Percentiles rank a stretch among this genome's conserved stretches.
These are phyloP conservation scores for Eupleurogrammus muticus DNA, from an alignment of 2,797 vertebrate genomes.

Conservation along the genomic window DNA sequence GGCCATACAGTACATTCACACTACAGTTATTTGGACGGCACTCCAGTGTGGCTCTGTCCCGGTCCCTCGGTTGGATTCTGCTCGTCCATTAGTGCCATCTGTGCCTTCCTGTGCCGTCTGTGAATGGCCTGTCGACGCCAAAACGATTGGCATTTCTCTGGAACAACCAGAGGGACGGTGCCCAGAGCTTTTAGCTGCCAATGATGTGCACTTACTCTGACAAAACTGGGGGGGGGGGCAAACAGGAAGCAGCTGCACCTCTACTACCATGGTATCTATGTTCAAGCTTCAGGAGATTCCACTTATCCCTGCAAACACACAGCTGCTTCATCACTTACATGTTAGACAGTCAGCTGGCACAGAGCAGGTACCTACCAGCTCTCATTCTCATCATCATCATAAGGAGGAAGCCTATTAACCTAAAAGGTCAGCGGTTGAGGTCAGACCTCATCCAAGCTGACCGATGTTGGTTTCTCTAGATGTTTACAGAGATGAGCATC, in stretches of 20 bases:
- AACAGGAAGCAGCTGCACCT: conserved; percentile 85
- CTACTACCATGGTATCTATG: conserved; percentile 46
- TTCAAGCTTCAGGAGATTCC: conserved; percentile 54
- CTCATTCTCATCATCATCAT: not conserved
- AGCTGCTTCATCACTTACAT: too few species aligned
- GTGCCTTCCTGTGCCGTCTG: conserved; percentile 97
- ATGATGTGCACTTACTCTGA: conserved; percentile 85
- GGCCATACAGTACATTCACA: conserved; percentile 82
- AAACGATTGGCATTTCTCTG: conserved; percentile 98
- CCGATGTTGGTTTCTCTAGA: too few species aligned
- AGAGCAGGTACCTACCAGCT: conserved; percentile 38
- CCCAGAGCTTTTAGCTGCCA: conserved; percentile 85
- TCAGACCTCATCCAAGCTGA: too few species aligned
- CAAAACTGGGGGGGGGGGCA: conserved; percentile 59
- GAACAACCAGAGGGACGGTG: conserved; percentile 84
- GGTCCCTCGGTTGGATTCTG: conserved; percentile 96
- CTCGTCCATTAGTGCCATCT: conserved; percentile 99
- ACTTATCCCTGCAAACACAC: conserved; percentile 47
- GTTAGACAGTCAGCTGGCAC: conserved; percentile 42
- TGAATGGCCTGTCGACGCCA: conserved; percentile 90
- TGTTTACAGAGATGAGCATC: too few species aligned
- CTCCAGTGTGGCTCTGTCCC: conserved; percentile 89
- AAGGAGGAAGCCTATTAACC: too few species aligned
- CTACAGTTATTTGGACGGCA: conserved; percentile 95
- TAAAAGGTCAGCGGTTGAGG: too few species aligned